Evolutionary conservation across 2,888 invertebrate species (phyloP).

Genomic region (Campoletis raptor): DNA sequence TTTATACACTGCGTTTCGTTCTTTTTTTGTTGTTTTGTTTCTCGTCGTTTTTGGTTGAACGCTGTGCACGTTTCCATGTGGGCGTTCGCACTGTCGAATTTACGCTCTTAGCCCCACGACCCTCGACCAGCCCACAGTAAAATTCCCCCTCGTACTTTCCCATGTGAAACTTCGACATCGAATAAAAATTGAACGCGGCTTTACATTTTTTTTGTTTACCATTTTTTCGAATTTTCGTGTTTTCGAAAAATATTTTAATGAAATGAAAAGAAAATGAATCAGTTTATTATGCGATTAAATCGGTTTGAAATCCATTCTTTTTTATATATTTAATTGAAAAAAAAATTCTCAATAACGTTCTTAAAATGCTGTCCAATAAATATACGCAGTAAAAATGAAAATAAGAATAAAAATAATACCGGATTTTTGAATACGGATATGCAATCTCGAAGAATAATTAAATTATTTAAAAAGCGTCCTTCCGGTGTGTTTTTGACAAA

Average conservation of each 20-base stretch:
- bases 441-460: background rate
- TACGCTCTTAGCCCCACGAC: slow-evolving; percentile 31
- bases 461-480: background rate
- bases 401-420: background rate
- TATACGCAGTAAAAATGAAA: background rate
- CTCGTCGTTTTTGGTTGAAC: slow-evolving; percentile 11
- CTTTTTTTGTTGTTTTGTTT: slow-evolving; percentile 21
- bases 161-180: slow-evolving; percentile 20
- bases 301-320: background rate
- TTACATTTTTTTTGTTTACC: background rate
- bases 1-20: slow-evolving; percentile 36
- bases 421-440: background rate
- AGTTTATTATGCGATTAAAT: background rate
- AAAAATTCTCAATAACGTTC: too few species aligned
- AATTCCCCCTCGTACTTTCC: slow-evolving; percentile 21
- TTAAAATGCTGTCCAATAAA: background rate
- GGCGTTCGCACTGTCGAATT: slow-evolving; percentile 54
- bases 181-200: slow-evolving; percentile 6
- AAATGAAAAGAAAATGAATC: background rate
- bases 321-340: background rate
- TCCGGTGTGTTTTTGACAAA: slow-evolving; percentile 1
- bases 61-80: slow-evolving; percentile 43
- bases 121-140: slow-evolving; percentile 40
- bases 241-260: too few species aligned
- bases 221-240: background rate